phyloP scores from a whole-genome alignment of 37 sponge, comb jelly and placozoan genomes.

The Chondrosia reniformis region DNA sequence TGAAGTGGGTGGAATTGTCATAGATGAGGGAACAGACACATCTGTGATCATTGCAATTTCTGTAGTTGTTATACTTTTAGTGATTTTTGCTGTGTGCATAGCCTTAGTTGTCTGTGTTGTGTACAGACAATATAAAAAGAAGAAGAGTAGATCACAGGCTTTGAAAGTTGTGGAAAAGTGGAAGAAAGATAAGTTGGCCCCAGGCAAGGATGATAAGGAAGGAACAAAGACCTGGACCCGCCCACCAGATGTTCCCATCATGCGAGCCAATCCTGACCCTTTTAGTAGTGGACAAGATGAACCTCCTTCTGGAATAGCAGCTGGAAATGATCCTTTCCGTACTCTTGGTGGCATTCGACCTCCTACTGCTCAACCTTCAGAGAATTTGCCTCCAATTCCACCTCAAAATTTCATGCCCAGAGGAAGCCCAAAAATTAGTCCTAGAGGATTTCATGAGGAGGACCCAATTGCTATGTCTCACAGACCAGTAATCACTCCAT shows the following conservation, averaged over 20 bases:
- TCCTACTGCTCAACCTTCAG: slow-evolving; percentile 46
- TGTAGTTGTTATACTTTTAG: slow-evolving; percentile 35
- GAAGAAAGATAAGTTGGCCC: slow-evolving; percentile 64
- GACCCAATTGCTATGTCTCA: neutral
- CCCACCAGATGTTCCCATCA: slow-evolving; percentile 51
- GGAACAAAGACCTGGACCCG: slow-evolving; percentile 55
- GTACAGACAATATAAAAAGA: slow-evolving; percentile 49
- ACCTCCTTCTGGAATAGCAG: neutral
- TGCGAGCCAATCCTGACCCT: slow-evolving; percentile 78
- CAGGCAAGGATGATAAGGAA: slow-evolving; percentile 57
- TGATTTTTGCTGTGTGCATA: slow-evolving; percentile 27
- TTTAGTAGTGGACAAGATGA: slow-evolving; percentile 28
- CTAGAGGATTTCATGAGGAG: too few species aligned
- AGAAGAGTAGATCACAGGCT: slow-evolving; percentile 53
- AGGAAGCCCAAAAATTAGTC: slow-evolving; percentile 33
- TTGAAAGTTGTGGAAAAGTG: slow-evolving; percentile 58
- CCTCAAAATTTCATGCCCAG: slow-evolving; percentile 59
- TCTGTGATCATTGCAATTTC: too few species aligned
- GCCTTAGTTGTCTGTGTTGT: slow-evolving; percentile 40
- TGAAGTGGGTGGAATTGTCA: too few species aligned
- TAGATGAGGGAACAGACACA: too few species aligned
- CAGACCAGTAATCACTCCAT: neutral
- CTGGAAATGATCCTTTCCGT: slow-evolving; percentile 28
- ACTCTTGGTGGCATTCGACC: slow-evolving; percentile 51
- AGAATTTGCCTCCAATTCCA: slow-evolving; percentile 51